Percentiles rank a stretch among this genome's conserved stretches.
Evolutionary conservation across 2,888 invertebrate species (phyloP).

Genomic region (Teleogryllus oceanicus): DNA sequence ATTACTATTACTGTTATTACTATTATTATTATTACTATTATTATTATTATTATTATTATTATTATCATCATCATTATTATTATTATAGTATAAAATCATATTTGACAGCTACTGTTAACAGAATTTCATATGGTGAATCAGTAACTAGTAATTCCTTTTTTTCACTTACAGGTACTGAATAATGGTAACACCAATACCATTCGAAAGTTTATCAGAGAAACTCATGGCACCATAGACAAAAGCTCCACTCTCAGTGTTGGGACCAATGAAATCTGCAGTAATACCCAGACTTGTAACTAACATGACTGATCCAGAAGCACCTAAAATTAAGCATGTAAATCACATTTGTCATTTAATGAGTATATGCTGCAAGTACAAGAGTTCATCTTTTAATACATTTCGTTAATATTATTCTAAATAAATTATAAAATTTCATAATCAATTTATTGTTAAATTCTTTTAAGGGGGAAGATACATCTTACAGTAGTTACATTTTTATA

Average conservation of each 20-base stretch:
- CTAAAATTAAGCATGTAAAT: constrained; percentile 45
- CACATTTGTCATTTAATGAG: not conserved
- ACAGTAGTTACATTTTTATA: too few relatives aligned
- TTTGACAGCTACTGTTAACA: not conserved
- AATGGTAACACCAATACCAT: constrained; percentile 76
- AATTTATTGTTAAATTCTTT: too few relatives aligned
- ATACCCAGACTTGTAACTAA: constrained; percentile 81
- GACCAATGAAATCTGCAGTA: constrained; percentile 83
- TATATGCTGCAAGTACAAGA: not conserved
- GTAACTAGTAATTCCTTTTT: not conserved
- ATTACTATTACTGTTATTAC: too few relatives aligned
- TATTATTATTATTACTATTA: too few relatives aligned
- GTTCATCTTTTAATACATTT: not conserved
- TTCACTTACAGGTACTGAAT: constrained; percentile 71
- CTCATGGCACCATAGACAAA: constrained; percentile 93
- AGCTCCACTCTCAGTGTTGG: constrained; percentile 77
- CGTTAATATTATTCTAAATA: not conserved
- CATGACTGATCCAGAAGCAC: constrained; percentile 78
- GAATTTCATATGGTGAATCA: too few relatives aligned
- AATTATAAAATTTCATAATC: not conserved
- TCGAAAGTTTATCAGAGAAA: constrained; percentile 84
- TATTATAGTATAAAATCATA: not conserved
- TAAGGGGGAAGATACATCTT: too few relatives aligned
- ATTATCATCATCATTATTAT: too few relatives aligned
- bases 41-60: too few relatives aligned